Evolutionary conservation across 2,797 vertebrate species (phyloP), one percentile per base, ranked within the genome.

Genomic region (Mastacembelus armatus): DNA sequence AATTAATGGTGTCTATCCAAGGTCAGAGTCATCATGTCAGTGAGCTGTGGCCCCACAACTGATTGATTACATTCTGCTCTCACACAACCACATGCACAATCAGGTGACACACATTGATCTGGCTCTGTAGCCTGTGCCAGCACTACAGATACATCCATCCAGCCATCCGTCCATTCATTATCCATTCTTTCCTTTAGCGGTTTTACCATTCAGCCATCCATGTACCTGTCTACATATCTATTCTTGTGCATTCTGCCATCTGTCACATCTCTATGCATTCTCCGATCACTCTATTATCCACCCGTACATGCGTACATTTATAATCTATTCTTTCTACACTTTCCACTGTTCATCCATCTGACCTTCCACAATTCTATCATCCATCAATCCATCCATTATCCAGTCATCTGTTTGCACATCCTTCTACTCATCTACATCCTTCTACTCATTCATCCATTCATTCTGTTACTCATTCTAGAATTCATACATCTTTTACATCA

Each of bases 1-100:
- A 90, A 90, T 88, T 85, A 85, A 88, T 74, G 78, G 72, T 19
- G 55, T 78, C 81, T 71, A 26, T 77, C 83, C 89, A 89, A 90
- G 87, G 87, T 88, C 83, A 79, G 74, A 87, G 85, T 69, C 81
- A 64, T 81, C 67, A 36, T 71, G 74, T 85, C 84, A 64, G 48
- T 50, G 71, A 78, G 78, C 67, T 33, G 67, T 52, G 69, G 59
- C 39, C 51, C 51, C 38, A 19, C 22, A 22, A 50, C 33, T 82
- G 87, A 87, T 86, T 74, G 85, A 89, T 88, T 74, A 67, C 77
- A 30, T 48, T 66, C 33, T 42, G 61, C 67, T 61, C 71, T 60
- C 50, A 58, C 47, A 24, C 35, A 39, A 59, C 66, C 75, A 64
- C 74, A 50, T 54, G 73, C 15, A 44, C 43, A 39, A 74, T 71